phyloP scores from a whole-genome alignment of 53 echinoderm and acorn worm genomes.

The Astropecten irregularis region DNA sequence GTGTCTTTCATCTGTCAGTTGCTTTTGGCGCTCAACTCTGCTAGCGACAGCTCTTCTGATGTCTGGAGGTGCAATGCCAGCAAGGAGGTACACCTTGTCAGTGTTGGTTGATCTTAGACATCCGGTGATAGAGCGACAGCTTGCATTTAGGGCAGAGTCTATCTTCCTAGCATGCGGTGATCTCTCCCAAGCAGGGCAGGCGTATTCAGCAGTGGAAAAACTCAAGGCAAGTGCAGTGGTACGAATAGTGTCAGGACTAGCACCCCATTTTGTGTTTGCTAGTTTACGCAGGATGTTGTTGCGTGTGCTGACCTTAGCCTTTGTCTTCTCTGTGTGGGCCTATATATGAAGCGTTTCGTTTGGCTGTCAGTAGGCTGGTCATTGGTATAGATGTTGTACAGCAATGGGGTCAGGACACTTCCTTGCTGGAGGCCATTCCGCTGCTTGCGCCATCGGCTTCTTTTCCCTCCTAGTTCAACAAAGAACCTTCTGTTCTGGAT shows the following conservation, averaged over 20 bases:
- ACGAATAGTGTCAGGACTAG: not conserved
- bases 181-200: slow-evolving; percentile 57
- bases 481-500: not conserved
- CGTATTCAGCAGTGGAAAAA: slow-evolving; percentile 47
- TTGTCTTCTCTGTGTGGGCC: slow-evolving; percentile 7
- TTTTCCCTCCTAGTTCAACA: not conserved
- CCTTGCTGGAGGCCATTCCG: slow-evolving; percentile 10
- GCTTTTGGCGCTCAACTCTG: not conserved
- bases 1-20: too few relatives aligned
- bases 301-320: not conserved
- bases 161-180: slow-evolving; percentile 23
- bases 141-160: slow-evolving; percentile 38
- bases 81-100: slow-evolving; percentile 1
- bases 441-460: slow-evolving; percentile 19
- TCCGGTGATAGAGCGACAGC: slow-evolving; percentile 24
- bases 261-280: slow-evolving; percentile 7
- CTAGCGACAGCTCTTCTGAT: slow-evolving; percentile 6
- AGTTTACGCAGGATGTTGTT: too few relatives aligned
- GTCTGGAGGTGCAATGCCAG: slow-evolving; percentile 23
- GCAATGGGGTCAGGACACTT: not conserved
- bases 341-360: too few relatives aligned
- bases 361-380: too few relatives aligned
- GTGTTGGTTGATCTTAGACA: slow-evolving; percentile 20
- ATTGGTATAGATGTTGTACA: too few relatives aligned
- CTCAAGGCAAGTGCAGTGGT: not conserved